Evolutionary conservation across 2,888 invertebrate species (phyloP).

Genomic region (Eurois occulta): DNA sequence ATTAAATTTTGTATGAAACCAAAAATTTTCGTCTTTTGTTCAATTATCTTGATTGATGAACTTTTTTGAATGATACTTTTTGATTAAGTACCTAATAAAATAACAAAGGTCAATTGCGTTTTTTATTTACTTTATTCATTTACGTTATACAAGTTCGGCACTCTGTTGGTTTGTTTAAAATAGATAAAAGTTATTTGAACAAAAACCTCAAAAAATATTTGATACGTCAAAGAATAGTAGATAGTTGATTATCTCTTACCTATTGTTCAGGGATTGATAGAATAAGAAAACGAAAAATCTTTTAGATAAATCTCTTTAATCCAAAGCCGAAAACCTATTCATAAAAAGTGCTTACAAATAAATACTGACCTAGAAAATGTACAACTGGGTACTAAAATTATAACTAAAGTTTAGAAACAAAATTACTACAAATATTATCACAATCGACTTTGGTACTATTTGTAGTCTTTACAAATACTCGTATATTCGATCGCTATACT

Average conservation of each 20-base stretch:
- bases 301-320: constrained; percentile 46
- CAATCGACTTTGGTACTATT: constrained; percentile 46
- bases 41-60: not conserved
- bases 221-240: not conserved
- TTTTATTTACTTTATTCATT: not conserved
- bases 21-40: constrained; percentile 12
- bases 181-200: not conserved
- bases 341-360: constrained; percentile 61
- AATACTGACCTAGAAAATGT: constrained; percentile 47
- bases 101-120: not conserved
- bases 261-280: not conserved
- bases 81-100: constrained; percentile 22
- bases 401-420: constrained; percentile 57
- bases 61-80: constrained; percentile 32
- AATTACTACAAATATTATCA: constrained; percentile 61
- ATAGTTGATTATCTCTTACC: not conserved
- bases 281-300: constrained; percentile 18
- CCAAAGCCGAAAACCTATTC: constrained; percentile 37
- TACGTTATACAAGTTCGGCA: not conserved
- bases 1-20: constrained; percentile 15
- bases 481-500: not conserved
- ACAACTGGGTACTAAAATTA: constrained; percentile 49
- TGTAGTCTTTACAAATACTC: constrained; percentile 12
- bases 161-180: not conserved
- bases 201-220: not conserved